phyloP scores from a whole-genome alignment of 2,888 invertebrate genomes.

The Cosmia trapezina region DNA sequence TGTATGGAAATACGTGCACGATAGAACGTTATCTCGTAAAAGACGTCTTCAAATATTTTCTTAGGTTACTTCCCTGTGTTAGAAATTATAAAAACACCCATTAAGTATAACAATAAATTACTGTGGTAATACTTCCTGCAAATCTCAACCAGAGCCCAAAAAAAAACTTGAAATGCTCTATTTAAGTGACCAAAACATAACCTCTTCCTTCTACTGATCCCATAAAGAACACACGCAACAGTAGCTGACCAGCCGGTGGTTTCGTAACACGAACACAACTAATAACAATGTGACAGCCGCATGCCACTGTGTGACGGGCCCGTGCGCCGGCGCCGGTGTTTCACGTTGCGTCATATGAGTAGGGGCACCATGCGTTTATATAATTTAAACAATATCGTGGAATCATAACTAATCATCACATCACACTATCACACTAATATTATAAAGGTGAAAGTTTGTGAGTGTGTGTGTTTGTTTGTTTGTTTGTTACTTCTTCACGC shows the following conservation, averaged over 20 bases:
- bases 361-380: constrained; percentile 23
- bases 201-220: background rate
- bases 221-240: constrained; percentile 3
- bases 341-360: constrained; percentile 55
- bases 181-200: background rate
- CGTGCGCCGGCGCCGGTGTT: constrained; percentile 62
- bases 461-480: too few species aligned
- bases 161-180: background rate
- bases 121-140: background rate
- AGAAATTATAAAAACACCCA: too few species aligned
- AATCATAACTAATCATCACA: background rate
- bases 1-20: too few species aligned
- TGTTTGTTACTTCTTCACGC: too few species aligned
- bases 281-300: constrained; percentile 67
- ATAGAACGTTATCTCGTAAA: too few species aligned
- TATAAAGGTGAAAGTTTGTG: too few species aligned
- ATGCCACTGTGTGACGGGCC: constrained; percentile 54
- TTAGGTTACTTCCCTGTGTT: too few species aligned
- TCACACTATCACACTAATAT: background rate
- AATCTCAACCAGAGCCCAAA: background rate
- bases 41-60: too few species aligned
- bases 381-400: background rate
- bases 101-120: too few species aligned
- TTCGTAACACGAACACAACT: constrained; percentile 60
- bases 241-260: constrained; percentile 27